Evolutionary conservation across 1,140 invertebrate species (phyloP), one percentile per base, ranked within the genome.

Genomic region (Bombus soroeensis): DNA sequence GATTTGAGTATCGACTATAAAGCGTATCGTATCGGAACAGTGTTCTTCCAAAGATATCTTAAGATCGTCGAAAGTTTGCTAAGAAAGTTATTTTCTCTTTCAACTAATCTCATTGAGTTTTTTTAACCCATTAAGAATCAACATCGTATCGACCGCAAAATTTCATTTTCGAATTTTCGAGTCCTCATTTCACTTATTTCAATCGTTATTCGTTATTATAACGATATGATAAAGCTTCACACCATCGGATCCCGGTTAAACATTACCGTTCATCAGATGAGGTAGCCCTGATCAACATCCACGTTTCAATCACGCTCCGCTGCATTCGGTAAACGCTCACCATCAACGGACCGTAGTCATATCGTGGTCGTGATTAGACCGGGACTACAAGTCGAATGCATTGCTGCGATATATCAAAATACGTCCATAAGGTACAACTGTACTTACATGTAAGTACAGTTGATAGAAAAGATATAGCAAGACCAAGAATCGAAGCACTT

Each of bases 251-350:
- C 8, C 72, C 13, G 72, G 28, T n/a, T 73, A 73, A 74, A 74
- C n/a, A 74, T 74, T 47, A 53, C n/a, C 73, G 47, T 57, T 59
- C 47, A 37, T 57, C 74, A 28, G 32, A 57, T 25, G 74, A 62
- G 53, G 34, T 18, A 76, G 74, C 74, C 2, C 34, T 62, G 53
- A 41, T 77, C 57, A 39, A 59, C 28, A 62, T 77, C 25, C 53
- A n/a, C 74, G 34, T 76, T 57, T 37, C 75, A 41, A 77, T 76
- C 74, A 39, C 53, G 74, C 34, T 76, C 34, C 53, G 37, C 34
- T 34, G 75, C 37, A 77, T 62, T 62, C 75, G 32, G 34, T 62
- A 62, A 76, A 77, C 57, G 53, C 15, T 57, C 25, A 59, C 22
- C 34, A 41, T 62, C 75, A 18, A 59, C 32, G 43, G 18, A 59